Conservation (phyloP, 2,888 invertebrate species). For the Tuta absoluta region DNA sequence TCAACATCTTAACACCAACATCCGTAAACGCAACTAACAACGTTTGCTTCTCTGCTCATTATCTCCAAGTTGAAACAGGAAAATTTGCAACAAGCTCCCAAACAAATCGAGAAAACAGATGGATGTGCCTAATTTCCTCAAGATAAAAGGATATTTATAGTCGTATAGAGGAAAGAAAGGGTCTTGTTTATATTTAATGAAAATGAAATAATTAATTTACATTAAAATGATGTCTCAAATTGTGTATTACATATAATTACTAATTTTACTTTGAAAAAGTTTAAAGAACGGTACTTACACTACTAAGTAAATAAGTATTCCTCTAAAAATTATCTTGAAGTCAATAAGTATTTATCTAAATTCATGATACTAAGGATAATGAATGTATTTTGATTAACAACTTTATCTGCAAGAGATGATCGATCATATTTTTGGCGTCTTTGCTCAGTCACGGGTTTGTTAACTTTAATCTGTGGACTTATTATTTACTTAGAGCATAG, state of each 20-base stretch:
- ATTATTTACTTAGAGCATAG: too few relatives aligned
- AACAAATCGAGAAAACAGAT: neutral
- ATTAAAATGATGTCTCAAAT: too few relatives aligned
- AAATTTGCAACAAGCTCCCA: neutral
- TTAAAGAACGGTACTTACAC: too few relatives aligned
- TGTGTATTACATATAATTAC: too few relatives aligned
- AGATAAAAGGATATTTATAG: neutral
- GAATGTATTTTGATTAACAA: neutral
- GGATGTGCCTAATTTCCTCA: neutral
- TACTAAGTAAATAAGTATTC: too few relatives aligned
- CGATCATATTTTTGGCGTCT: neutral
- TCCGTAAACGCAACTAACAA: neutral
- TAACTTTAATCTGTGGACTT: neutral
- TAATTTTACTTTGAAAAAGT: too few relatives aligned
- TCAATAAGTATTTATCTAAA: neutral
- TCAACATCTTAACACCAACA: conserved; percentile 6
- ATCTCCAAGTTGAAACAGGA: conserved; percentile 12
- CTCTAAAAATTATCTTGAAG: too few relatives aligned
- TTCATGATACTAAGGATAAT: neutral
- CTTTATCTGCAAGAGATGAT: neutral
- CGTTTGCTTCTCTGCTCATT: neutral
- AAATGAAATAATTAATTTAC: too few relatives aligned
- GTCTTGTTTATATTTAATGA: neutral
- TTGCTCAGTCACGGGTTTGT: neutral
- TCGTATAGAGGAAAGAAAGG: neutral